Conservation (phyloP, 2,888 invertebrate genomes). For the Venusia cambrica region DNA sequence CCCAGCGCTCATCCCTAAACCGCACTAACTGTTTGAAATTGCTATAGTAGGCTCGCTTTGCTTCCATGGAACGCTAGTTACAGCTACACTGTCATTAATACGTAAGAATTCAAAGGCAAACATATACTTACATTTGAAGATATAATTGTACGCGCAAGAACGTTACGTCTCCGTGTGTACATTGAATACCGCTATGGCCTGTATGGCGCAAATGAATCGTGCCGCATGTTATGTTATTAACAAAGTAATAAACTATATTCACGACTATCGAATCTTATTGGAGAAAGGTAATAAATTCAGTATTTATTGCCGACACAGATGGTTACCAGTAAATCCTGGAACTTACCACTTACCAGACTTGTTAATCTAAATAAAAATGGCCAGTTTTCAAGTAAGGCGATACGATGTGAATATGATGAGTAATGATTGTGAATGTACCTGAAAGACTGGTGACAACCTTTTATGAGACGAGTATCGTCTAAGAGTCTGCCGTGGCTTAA, state of each 20-base stretch:
- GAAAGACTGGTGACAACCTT: too few species aligned
- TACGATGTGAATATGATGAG: too few species aligned
- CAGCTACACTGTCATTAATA: conserved; percentile 49
- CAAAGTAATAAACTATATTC: conserved; percentile 21
- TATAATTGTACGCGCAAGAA: conserved; percentile 38
- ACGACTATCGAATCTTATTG: not conserved
- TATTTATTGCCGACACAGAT: not conserved
- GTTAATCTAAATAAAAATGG: too few species aligned
- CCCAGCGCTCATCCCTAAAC: conserved; percentile 54
- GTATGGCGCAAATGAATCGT: conserved; percentile 30
- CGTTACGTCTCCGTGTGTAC: conserved; percentile 28
- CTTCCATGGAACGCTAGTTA: conserved; percentile 38
- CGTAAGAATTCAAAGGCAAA: conserved; percentile 41
- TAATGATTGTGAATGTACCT: too few species aligned
- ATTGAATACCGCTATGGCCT: conserved; percentile 34
- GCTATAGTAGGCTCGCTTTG: conserved; percentile 42
- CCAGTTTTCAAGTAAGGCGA: too few species aligned
- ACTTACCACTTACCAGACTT: too few species aligned
- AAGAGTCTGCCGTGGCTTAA: too few species aligned
- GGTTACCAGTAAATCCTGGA: too few species aligned
- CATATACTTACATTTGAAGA: conserved; percentile 33
- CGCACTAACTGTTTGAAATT: conserved; percentile 59
- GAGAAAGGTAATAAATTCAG: not conserved
- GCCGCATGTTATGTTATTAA: conserved; percentile 22
- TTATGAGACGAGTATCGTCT: too few species aligned